Evolutionary conservation across 2,797 vertebrate species (phyloP).

Genomic region (Anguilla anguilla): DNA sequence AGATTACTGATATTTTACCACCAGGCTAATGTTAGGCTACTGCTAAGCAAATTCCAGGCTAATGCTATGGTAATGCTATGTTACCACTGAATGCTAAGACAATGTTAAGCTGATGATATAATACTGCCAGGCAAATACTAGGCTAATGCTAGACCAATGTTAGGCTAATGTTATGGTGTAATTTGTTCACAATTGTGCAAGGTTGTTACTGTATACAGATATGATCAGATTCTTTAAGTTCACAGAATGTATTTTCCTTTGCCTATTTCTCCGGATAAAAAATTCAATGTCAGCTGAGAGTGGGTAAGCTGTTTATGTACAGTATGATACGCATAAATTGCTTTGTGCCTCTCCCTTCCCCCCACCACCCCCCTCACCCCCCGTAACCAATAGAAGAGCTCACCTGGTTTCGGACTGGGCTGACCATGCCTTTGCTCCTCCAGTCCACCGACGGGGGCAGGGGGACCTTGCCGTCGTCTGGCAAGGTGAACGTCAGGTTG

Average conservation of each 20-base stretch:
- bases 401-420: slow-evolving; percentile 80
- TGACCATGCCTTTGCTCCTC: slow-evolving; percentile 78
- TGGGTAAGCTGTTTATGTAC: too few relatives aligned
- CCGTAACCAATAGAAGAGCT: neutral
- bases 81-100: too few relatives aligned
- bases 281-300: too few relatives aligned
- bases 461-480: accelerated
- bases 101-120: too few relatives aligned
- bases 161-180: neutral
- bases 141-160: neutral
- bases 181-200: neutral
- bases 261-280: too few relatives aligned
- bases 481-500: slow-evolving; percentile 42
- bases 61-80: too few relatives aligned
- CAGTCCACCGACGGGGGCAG: slow-evolving; percentile 76
- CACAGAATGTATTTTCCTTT: too few relatives aligned
- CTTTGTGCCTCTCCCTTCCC: too few relatives aligned
- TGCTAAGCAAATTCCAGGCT: neutral
- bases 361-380: neutral
- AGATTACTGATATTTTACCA: neutral
- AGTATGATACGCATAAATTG: too few relatives aligned
- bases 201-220: neutral
- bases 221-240: neutral
- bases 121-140: neutral
- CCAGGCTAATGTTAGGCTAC: neutral